phyloP scores from a whole-genome alignment of 2,797 vertebrate genomes.

The Pelobates cultripes region DNA sequence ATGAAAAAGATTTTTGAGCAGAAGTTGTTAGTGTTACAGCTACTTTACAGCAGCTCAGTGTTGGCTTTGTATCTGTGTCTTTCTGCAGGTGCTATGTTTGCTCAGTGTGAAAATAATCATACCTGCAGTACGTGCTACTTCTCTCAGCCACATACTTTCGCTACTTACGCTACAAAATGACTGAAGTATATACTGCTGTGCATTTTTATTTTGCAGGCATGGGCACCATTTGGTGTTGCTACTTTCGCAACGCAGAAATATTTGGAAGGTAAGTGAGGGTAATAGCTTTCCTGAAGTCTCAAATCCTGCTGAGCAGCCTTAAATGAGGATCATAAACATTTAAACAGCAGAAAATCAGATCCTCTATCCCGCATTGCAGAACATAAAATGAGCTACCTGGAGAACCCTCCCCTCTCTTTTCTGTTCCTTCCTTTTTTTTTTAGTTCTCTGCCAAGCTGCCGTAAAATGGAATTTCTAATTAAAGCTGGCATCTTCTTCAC shows the following conservation, averaged over 20 bases:
- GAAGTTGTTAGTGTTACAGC: neutral
- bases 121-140: conserved; percentile 30
- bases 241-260: conserved; percentile 81
- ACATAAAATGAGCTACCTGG: conserved; percentile 49
- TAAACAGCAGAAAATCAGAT: conserved; percentile 43
- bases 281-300: conserved; percentile 33
- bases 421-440: neutral
- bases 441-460: conserved; percentile 39
- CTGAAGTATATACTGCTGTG: conserved; percentile 37
- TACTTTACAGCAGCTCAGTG: neutral
- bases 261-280: conserved; percentile 80
- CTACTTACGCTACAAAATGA: conserved; percentile 33
- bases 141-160: conserved; percentile 17
- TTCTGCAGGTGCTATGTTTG: conserved; percentile 38
- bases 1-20: too few species aligned
- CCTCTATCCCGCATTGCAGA: conserved; percentile 14
- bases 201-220: conserved; percentile 76
- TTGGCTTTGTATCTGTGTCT: conserved; percentile 1
- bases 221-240: conserved; percentile 89
- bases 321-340: conserved; percentile 49
- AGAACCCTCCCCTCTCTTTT: conserved; percentile 33
- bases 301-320: conserved; percentile 36
- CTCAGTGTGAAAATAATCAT: conserved; percentile 42
- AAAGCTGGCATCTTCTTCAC: conserved; percentile 49
- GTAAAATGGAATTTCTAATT: conserved; percentile 55